These are phyloP conservation scores for Homalodisca vitripennis DNA, from an alignment of 1,140 invertebrate species.

Conservation along the genomic window DNA sequence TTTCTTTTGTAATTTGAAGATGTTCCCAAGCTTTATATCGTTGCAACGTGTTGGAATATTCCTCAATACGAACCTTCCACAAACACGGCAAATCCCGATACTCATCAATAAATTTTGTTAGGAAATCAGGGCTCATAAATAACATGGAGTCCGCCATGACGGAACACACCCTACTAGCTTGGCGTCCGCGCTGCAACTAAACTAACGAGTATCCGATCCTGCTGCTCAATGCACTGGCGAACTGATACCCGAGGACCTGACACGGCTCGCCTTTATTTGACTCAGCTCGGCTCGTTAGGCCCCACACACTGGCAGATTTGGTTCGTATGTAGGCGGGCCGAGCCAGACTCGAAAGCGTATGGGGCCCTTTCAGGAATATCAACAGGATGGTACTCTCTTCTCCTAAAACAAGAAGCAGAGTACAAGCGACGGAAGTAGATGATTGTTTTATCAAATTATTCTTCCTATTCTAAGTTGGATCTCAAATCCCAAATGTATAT, in stretches of 20 bases:
- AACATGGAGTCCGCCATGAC: not conserved
- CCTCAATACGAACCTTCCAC: not conserved
- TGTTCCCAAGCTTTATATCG: slow-evolving; percentile 11
- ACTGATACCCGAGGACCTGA: not conserved
- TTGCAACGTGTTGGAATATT: slow-evolving; percentile 27
- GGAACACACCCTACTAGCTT: no score
- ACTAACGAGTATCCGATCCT: not conserved
- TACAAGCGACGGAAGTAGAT: no score
- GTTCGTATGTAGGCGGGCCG: not conserved
- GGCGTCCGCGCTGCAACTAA: not conserved
- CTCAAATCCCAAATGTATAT: no score
- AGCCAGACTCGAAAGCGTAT: not conserved
- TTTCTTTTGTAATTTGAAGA: slow-evolving; percentile 8
- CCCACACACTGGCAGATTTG: not conserved
- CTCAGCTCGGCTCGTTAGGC: not conserved
- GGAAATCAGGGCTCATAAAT: not conserved
- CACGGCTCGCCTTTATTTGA: not conserved
- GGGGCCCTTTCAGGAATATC: no score
- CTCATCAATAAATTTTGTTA: slow-evolving; percentile 6
- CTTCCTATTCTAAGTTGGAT: no score
- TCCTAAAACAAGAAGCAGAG: no score
- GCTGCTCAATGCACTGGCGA: not conserved
- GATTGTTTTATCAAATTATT: no score
- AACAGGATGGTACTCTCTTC: no score
- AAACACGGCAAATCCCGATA: slow-evolving; percentile 9